A percentile compares a stretch with the other conserved stretches of the same genome.
Evolutionary conservation across 2,113 vertebrate species (phyloP).

Genomic region (Oceanites oceanicus): DNA sequence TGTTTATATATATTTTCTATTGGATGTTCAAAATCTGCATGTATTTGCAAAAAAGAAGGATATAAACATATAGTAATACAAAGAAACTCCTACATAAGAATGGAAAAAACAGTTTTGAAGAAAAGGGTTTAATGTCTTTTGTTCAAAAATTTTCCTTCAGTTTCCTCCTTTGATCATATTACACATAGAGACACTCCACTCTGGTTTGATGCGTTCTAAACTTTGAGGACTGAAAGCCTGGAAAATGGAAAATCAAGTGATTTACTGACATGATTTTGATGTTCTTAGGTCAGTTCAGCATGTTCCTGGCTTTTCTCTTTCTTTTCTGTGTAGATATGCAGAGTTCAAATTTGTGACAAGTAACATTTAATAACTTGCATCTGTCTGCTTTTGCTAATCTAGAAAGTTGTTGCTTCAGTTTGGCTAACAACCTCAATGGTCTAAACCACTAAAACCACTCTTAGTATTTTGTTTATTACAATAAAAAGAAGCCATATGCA

Average conservation of each 20-base stretch:
- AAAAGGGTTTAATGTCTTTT: neutral
- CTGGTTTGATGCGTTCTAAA: neutral
- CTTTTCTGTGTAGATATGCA: neutral
- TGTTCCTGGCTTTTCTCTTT: constrained; percentile 59
- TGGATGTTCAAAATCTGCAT: neutral
- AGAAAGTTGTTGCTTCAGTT: constrained; percentile 5
- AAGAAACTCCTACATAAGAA: neutral
- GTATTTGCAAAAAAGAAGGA: neutral
- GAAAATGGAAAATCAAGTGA: constrained; percentile 20
- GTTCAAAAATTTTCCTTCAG: neutral
- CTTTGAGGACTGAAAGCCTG: neutral
- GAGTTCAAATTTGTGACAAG: constrained; percentile 58
- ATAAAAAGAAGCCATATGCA: neutral
- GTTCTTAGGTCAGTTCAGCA: constrained; percentile 32
- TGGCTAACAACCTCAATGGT: neutral
- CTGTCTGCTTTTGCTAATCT: constrained; percentile 42
- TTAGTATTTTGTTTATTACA: constrained; percentile 10
- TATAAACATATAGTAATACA: neutral
- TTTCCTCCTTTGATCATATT: neutral
- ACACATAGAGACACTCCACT: neutral
- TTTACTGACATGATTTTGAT: constrained; percentile 14
- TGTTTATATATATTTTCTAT: neutral
- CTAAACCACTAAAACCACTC: neutral
- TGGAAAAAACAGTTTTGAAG: neutral
- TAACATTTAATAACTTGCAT: constrained; percentile 65